Evolutionary conservation across 2,888 invertebrate species (phyloP).

Genomic region (Cheilosia soror): DNA sequence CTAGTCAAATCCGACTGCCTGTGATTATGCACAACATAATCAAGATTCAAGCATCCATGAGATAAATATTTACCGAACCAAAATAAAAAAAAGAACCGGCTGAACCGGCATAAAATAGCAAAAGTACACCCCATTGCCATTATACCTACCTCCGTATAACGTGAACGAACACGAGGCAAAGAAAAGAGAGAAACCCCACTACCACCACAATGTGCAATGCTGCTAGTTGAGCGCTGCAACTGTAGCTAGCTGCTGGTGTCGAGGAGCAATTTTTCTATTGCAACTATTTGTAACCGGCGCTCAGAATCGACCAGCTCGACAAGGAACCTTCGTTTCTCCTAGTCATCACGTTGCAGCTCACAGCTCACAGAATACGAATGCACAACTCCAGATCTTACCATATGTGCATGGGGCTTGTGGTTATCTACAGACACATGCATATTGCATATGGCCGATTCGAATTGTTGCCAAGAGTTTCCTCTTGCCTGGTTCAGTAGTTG

Average conservation of each 20-base stretch:
- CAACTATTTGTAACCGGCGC: slow-evolving; percentile 83
- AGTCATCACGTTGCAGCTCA: slow-evolving; percentile 44
- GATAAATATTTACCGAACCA: slow-evolving; percentile 69
- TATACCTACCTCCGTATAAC: neutral
- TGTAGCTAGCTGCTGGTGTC: slow-evolving; percentile 42
- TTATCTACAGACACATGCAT: slow-evolving; percentile 12
- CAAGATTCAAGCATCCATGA: slow-evolving; percentile 68
- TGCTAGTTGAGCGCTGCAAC: neutral
- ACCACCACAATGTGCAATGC: neutral
- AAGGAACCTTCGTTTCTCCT: slow-evolving; percentile 31
- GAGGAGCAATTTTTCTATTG: slow-evolving; percentile 81
- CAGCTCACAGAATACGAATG: slow-evolving; percentile 49
- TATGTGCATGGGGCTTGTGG: neutral
- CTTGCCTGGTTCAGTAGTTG: slow-evolving; percentile 63
- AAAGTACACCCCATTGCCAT: slow-evolving; percentile 19
- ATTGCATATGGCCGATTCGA: slow-evolving; percentile 52
- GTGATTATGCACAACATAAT: slow-evolving; percentile 66
- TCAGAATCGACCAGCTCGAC: slow-evolving; percentile 77
- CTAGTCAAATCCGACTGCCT: slow-evolving; percentile 54
- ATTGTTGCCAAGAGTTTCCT: slow-evolving; percentile 62
- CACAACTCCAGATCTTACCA: slow-evolving; percentile 26
- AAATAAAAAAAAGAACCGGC: slow-evolving; percentile 44
- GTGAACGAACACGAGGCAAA: slow-evolving; percentile 6
- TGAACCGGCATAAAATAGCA: slow-evolving; percentile 53
- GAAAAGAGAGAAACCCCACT: neutral